Evolutionary conservation across 2,797 vertebrate genomes (phyloP).

Genomic region (Dryobates pubescens): DNA sequence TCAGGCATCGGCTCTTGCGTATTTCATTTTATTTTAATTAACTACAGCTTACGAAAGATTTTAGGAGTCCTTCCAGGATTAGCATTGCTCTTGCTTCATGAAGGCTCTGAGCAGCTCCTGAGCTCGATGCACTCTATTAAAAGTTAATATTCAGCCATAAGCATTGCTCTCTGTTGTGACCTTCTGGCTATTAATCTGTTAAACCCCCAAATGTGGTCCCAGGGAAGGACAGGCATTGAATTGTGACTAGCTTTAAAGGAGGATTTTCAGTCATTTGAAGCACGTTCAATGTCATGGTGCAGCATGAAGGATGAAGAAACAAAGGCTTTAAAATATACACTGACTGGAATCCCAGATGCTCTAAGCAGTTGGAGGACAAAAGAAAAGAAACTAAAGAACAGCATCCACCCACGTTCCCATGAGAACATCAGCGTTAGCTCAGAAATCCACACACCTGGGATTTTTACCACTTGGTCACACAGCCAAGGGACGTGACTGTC

Average conservation of each 20-base stretch:
- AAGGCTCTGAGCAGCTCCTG: not conserved
- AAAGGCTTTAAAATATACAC: constrained; percentile 24
- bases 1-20: constrained; percentile 44
- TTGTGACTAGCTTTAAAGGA: constrained; percentile 1
- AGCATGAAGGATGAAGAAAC: not conserved
- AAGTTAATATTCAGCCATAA: constrained; percentile 21
- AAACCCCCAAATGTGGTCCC: constrained; percentile 9
- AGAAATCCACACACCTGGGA: not conserved
- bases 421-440: not conserved
- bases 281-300: not conserved
- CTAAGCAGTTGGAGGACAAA: not conserved
- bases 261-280: constrained; percentile 44
- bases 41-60: constrained; percentile 53
- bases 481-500: not conserved
- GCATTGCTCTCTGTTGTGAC: constrained; percentile 19
- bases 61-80: constrained; percentile 46
- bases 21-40: constrained; percentile 60
- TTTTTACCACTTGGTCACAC: not conserved
- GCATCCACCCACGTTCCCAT: not conserved
- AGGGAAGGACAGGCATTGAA: constrained; percentile 23
- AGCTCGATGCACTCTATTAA: constrained; percentile 13
- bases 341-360: not conserved
- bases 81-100: not conserved
- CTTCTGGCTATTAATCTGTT: constrained; percentile 44
- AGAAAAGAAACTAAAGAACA: not conserved